phyloP scores from a whole-genome alignment of 2,797 vertebrate species.

The Mus spretus region DNA sequence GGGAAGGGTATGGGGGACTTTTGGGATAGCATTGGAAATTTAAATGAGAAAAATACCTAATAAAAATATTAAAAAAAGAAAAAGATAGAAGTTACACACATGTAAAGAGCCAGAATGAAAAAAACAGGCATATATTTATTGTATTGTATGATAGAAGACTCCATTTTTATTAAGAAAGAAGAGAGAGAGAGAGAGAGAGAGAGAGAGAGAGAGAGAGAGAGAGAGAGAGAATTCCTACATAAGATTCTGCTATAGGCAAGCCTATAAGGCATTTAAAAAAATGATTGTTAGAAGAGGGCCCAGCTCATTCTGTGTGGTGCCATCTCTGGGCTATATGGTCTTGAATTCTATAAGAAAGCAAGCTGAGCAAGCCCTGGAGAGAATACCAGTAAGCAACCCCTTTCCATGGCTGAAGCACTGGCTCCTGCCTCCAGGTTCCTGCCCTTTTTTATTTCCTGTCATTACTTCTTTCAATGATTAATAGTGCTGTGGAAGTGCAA shows the following conservation, averaged over 20 bases:
- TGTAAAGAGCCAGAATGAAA: no score
- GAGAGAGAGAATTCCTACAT: not conserved
- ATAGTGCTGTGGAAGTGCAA: not conserved
- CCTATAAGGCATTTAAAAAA: not conserved
- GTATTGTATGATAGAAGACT: not conserved
- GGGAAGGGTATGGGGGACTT: no score
- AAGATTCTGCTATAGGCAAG: not conserved
- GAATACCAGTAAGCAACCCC: not conserved
- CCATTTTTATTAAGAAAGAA: not conserved
- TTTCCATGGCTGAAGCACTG: not conserved
- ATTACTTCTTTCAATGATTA: not conserved
- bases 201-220: accelerated
- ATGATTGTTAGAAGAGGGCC: not conserved
- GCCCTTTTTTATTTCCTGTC: not conserved
- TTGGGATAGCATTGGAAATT: no score
- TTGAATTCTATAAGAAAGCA: not conserved
- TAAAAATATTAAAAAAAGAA: no score
- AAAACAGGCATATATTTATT: no score
- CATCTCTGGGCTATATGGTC: not conserved
- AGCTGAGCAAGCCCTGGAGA: not conserved
- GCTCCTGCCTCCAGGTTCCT: not conserved
- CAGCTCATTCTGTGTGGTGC: not conserved
- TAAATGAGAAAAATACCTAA: no score
- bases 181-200: no score
- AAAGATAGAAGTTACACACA: no score